Base-by-base conservation (phyloP, 64 coral and sea anemone genomes). In the Orbicella faveolata region DNA sequence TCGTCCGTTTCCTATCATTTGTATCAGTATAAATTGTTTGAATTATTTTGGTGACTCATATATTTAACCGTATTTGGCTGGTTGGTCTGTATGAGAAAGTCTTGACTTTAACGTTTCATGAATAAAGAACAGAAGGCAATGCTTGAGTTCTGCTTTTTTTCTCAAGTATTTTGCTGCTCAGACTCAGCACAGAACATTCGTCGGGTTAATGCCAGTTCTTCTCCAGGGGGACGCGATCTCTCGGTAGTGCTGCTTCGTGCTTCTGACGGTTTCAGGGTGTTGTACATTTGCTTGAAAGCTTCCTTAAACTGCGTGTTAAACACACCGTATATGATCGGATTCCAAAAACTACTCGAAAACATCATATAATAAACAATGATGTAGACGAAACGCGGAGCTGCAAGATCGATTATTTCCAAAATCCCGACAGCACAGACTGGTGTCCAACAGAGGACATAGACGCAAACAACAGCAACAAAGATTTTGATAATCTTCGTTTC, bases 281-380 rank as follows among this genome's bases (percentile, higher is more conserved):
- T 33, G 16, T 79, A 57, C 19, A 36, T 2, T 55, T 62, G 34
- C 6, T 81, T 81, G 52, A 93, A 93, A n/a, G 86, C 91, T 39
- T 76, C 17, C 11, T 80, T 93, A 83, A 93, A 93, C 61, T 87
- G 85, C 23, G 91, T 86, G 63, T 93, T 93, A 30, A 93, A 87
- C 25, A 82, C 57, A 19, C 91, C 91, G 57, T 93, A 93, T 15
- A 93, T 80, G 17, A 93, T 75, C 6, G 91, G 85, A 88, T 93
- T 93, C 23, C 84, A 86, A 74, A 88, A 82, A 75, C 85, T 81
- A 65, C 91, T 93, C 21, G 83, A 88, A 88, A 93, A 93, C 91
- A 93, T 93, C 64, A 88, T 66, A 61, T 89, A 93, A 63, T 81
- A 88, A 33, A 79, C 86, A 21, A 93, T 69, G 18, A 88, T 88